Evolutionary conservation across 2,888 invertebrate genomes (phyloP).

Genomic region (Oscheius sp.): DNA sequence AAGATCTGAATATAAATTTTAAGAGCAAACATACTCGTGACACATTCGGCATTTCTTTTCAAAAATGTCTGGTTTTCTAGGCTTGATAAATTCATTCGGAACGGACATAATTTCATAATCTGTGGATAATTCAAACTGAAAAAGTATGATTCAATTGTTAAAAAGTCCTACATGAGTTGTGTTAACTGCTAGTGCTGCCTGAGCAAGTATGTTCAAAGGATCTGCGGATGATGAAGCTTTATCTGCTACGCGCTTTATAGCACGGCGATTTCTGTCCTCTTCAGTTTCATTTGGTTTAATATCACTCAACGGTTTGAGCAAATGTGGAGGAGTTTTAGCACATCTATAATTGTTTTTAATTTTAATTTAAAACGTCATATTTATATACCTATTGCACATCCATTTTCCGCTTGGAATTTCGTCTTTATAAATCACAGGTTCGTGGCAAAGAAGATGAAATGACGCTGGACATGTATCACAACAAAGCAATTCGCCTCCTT

Average conservation of each 20-base stretch:
- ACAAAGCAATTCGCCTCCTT: conserved; percentile 92
- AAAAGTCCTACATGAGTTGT: neutral
- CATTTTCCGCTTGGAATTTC: conserved; percentile 79
- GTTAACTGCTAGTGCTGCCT: conserved; percentile 19
- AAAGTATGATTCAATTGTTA: neutral
- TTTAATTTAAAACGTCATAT: too few relatives aligned
- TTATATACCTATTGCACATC: conserved; percentile 31
- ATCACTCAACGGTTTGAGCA: conserved; percentile 1
- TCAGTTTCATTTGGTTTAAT: conserved; percentile 20
- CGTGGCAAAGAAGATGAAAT: conserved; percentile 93
- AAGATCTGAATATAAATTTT: neutral
- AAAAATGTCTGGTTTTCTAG: conserved; percentile 11
- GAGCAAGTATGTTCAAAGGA: conserved; percentile 19
- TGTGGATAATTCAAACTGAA: conserved; percentile 24
- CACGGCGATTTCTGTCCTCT: conserved; percentile 9
- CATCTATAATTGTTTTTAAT: neutral
- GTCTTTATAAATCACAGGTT: conserved; percentile 88
- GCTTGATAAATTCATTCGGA: conserved; percentile 1
- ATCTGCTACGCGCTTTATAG: neutral
- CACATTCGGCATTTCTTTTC: conserved; percentile 4
- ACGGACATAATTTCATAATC: conserved; percentile 5
- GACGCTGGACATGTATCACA: conserved; percentile 95
- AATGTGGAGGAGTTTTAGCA: neutral
- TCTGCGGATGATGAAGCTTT: neutral
- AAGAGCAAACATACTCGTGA: neutral